A percentile compares a stretch with the other conserved stretches of the same genome.
Evolutionary conservation across 2,113 vertebrate genomes (phyloP).

Genomic region (Cyprinodon variegatus): DNA sequence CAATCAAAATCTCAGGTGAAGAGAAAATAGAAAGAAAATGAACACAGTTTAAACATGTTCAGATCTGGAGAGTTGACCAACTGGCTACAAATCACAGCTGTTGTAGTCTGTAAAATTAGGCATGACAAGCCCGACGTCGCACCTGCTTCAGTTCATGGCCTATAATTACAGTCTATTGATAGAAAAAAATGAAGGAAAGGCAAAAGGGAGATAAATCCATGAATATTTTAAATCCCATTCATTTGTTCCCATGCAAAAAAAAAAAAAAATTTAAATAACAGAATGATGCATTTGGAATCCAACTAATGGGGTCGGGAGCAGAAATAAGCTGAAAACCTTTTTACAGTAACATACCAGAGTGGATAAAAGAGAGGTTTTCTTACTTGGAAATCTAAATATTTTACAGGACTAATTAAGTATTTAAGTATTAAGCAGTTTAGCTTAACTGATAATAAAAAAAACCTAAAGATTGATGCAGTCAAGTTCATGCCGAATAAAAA

Average conservation of each 20-base stretch:
- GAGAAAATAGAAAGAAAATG: conserved; percentile 42
- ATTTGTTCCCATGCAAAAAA: conserved; percentile 21
- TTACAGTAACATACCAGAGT: conserved; percentile 3
- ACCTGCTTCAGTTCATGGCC: conserved; percentile 23
- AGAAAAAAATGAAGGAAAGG: conserved; percentile 48
- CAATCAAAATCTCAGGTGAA: conserved; percentile 63
- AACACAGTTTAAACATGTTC: conserved; percentile 44
- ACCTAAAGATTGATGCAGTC: conserved; percentile 26
- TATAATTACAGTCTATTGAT: conserved; percentile 63
- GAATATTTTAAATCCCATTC: conserved; percentile 21
- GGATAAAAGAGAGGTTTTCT: not conserved
- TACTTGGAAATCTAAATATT: not conserved
- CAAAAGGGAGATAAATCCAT: conserved; percentile 25
- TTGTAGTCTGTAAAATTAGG: conserved; percentile 37
- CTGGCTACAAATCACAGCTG: conserved; percentile 46
- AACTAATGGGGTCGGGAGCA: conserved; percentile 7
- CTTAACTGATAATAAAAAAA: conserved; percentile 32
- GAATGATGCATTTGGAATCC: not conserved
- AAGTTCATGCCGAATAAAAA: conserved; percentile 34
- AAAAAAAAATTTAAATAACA: not conserved
- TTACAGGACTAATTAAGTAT: too few relatives aligned
- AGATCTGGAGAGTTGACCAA: conserved; percentile 17
- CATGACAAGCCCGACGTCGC: conserved; percentile 29
- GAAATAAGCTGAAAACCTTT: not conserved
- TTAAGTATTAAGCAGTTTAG: too few relatives aligned